Evolutionary conservation across 2,797 vertebrate genomes (phyloP).

Genomic region (Streptopelia turtur): DNA sequence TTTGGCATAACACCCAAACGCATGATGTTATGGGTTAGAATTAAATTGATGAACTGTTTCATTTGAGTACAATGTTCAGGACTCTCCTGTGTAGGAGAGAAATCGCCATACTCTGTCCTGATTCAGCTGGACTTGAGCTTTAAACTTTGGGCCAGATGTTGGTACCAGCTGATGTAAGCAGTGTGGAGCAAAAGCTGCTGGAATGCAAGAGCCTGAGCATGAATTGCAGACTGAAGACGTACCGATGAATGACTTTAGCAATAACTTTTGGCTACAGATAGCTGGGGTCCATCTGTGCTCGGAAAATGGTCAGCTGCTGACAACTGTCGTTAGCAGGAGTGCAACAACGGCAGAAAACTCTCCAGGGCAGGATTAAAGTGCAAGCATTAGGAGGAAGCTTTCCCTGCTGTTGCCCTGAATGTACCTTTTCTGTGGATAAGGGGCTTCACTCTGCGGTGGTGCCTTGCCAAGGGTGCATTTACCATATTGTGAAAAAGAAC

Average conservation of each 20-base stretch:
- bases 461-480: neutral
- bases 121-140: slow-evolving; percentile 22
- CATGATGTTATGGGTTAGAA: neutral
- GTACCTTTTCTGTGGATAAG: neutral
- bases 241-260: neutral
- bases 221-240: slow-evolving; percentile 5
- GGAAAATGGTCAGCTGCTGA: slow-evolving; percentile 17
- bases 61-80: neutral
- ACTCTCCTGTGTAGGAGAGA: neutral
- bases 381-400: neutral
- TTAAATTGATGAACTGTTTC: neutral
- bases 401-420: neutral
- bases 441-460: neutral
- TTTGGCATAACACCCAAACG: neutral
- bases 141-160: slow-evolving; percentile 30
- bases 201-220: neutral
- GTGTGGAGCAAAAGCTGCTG: slow-evolving; percentile 28
- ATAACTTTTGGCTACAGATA: slow-evolving; percentile 26
- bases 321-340: neutral
- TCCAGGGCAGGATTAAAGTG: slow-evolving; percentile 17
- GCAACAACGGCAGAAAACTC: neutral
- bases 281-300: slow-evolving; percentile 44
- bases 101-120: neutral
- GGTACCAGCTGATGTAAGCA: slow-evolving; percentile 36
- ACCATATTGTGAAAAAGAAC: neutral